These are phyloP conservation scores for Aspidiotus rigidus DNA, from an alignment of 2,888 invertebrate species.

Conservation along the genomic window DNA sequence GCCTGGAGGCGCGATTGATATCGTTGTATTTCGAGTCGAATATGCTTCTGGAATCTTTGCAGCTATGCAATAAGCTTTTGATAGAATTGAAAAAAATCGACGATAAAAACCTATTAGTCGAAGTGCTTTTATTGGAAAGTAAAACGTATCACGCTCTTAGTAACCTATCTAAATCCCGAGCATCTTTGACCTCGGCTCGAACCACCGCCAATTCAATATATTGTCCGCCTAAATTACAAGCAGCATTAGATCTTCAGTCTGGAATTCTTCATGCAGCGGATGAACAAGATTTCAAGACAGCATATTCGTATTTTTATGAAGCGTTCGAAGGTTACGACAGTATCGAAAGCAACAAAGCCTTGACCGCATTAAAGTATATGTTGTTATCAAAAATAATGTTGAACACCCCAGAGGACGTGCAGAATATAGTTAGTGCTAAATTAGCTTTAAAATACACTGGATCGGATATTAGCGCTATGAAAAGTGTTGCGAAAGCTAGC, in stretches of 20 bases:
- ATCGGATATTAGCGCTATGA: conserved; percentile 94
- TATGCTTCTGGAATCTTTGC: conserved; percentile 77
- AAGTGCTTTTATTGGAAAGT: conserved; percentile 94
- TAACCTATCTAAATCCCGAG: conserved; percentile 91
- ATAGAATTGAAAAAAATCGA: conserved; percentile 97
- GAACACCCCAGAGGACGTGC: conserved; percentile 91
- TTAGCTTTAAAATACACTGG: conserved; percentile 93
- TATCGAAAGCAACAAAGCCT: conserved; percentile 80
- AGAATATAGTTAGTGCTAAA: conserved; percentile 90
- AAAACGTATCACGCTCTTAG: conserved; percentile 97
- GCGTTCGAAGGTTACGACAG: conserved; percentile 98
- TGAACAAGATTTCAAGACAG: conserved; percentile 98
- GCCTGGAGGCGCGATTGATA: conserved; percentile 86
- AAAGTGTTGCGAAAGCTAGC: conserved; percentile 89
- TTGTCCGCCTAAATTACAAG: conserved; percentile 97
- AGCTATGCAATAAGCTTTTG: conserved; percentile 74
- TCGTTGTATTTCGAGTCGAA: conserved; percentile 89
- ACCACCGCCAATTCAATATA: conserved; percentile 99
- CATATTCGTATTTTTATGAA: conserved; percentile 99
- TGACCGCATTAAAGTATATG: conserved; percentile 98
- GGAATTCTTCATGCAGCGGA: conserved; percentile 99
- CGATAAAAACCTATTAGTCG: conserved; percentile 96
- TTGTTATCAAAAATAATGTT: conserved; percentile 97
- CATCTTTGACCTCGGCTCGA: conserved; percentile 92
- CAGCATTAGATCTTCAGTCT: conserved; percentile 91